Base-by-base conservation (phyloP, 2,113 vertebrate species). In the Ardeotis arabs region DNA sequence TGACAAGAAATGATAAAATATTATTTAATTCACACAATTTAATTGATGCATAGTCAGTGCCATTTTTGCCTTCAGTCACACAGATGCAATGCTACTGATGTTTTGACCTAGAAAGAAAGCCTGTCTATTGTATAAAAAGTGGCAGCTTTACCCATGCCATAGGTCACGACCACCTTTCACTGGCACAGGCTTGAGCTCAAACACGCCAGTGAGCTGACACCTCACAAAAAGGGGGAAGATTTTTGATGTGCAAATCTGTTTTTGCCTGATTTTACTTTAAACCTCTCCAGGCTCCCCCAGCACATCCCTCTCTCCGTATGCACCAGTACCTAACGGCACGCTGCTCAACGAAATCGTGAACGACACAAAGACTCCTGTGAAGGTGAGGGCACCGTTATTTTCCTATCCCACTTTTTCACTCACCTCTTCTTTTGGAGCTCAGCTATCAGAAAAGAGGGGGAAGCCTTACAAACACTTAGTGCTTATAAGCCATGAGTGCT, bases 301-400 rank as follows among this genome's bases (percentile, higher is more conserved):
- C 25, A n/a, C 87, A 53, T 77, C 93, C 8, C 27, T 84, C 1
- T n/a, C 80, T 63, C 75, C 96, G 0, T 78, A 93, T 14, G 37
- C 59, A 58, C 59, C 80, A 11, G 63, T 87, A 31, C 89, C 96
- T 37, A 97, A 95, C 2, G 95, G 96, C 45, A 97, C 90, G 1
- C 7, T 98, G 45, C 93, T 97, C 25, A 98, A 97, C 0, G 96
- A 98, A 50, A 96, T 95, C 33, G 86, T 95, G 14, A 98, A 98
- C 0, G 97, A 95, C 62, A 98, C 96, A 7, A 97, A 93, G 88
- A 93, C 83, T 22, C 90, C 96, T 31, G 85, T 96, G 81, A 97
- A 97, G 97, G 98, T 99, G 91, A 97, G 92, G 11, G 67, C 41
- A 7, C 33, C 29, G 44, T 64, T 64, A 5, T 63, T 62, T 53